Base-by-base conservation (phyloP, 2,113 vertebrate species). In the Tapirus terrestris region DNA sequence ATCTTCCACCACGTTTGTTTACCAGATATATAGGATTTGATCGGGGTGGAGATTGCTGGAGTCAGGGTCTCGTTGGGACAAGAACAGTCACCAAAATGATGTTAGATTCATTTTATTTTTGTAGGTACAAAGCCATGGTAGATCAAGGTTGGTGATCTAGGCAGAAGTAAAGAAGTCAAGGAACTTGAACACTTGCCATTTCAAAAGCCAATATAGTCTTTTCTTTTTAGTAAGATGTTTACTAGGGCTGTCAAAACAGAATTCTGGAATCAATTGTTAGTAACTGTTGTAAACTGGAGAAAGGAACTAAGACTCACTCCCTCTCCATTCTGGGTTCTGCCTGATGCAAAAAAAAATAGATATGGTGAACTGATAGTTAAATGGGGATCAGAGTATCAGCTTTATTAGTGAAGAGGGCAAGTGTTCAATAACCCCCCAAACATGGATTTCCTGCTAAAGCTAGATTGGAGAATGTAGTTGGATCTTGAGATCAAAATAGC, bases 141-240 rank as follows among this genome's bases (percentile, higher is more conserved):
- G 39, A 79, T 96, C 17, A 72, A 85, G 17, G 7, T 43, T 77
- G 61, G 23, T 23, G 6, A 80, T 72, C 29, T 65, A 65, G 13
- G 53, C 43, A 85, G n/a, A 94, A 43, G 80, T 63, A 56, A 84
- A 83, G 81, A 48, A 45, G 53, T 51, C 81, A 85, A 85, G 70
- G 43, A 93, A 93, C n/a, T 85, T 70, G n/a, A 80, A 77, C 18
- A 76, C 16, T 61, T 60, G 48, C 25, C 56, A 83, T 77, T 70
- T 89, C 39, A 53, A 83, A 67, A 11, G 33, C 8, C 58, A 31
- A 67, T 58, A 48, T 36, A 67, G 27, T 61, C 20, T 93, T 82
- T 61, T 68, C 25, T 93, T 96, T 86, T 83, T 21, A 65, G 39
- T 70, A 77, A 94, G 72, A 45, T 94, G 70, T 70, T 89, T 77